Evolutionary conservation across 2,888 invertebrate species (phyloP).

Genomic region (Bruchidius siliquastri): DNA sequence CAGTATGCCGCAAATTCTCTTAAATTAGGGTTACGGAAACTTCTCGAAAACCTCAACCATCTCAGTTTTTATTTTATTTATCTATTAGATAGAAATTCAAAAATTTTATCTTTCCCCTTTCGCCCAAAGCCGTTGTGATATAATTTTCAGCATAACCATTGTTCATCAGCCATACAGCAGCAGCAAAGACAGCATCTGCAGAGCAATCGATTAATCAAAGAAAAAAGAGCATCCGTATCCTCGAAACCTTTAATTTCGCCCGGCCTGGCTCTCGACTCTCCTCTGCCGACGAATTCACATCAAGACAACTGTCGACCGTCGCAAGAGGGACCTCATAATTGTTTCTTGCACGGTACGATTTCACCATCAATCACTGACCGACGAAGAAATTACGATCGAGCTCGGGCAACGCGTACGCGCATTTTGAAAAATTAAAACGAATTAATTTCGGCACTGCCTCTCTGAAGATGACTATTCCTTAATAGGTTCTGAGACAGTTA

Average conservation of each 20-base stretch:
- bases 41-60: too few species aligned
- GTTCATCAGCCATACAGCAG: constrained; percentile 3
- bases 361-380: constrained; percentile 36
- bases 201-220: neutral
- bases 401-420: neutral
- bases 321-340: constrained; percentile 39
- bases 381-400: neutral
- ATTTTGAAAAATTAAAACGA: constrained; percentile 23
- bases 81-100: too few species aligned
- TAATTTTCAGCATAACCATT: neutral
- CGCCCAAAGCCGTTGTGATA: too few species aligned
- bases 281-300: neutral
- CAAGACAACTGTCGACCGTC: constrained; percentile 35
- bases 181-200: neutral
- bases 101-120: too few species aligned
- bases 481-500: neutral
- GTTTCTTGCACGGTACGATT: constrained; percentile 41
- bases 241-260: neutral
- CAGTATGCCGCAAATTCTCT: too few species aligned
- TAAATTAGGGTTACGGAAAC: too few species aligned
- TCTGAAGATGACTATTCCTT: neutral
- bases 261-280: neutral
- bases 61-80: too few species aligned
- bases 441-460: constrained; percentile 17
- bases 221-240: neutral